Percentiles rank a stretch among this genome's conserved stretches.
Conservation (phyloP, 2,797 vertebrate species). For the Glossophaga mutica region DNA sequence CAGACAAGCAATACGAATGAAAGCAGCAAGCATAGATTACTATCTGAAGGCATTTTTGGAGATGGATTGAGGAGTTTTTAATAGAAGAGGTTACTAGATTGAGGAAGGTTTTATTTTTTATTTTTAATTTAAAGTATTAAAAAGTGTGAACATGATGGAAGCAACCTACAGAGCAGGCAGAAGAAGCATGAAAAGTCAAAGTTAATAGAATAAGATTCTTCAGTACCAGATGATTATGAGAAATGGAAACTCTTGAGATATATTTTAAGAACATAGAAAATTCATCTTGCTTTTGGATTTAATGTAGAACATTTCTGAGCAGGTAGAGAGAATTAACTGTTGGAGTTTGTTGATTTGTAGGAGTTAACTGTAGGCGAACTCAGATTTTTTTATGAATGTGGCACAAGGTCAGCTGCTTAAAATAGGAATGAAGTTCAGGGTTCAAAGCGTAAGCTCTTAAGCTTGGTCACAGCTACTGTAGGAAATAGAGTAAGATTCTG, state of each 20-base stretch:
- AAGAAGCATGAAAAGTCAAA: neutral
- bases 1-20: neutral
- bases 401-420: neutral
- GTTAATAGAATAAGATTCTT: neutral
- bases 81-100: neutral
- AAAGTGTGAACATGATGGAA: neutral
- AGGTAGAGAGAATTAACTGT: neutral
- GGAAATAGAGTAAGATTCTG: neutral
- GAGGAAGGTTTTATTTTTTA: neutral
- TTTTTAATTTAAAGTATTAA: slow-evolving; percentile 3
- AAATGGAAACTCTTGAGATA: neutral
- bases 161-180: neutral
- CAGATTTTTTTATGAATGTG: neutral
- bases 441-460: neutral
- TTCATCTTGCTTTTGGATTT: neutral
- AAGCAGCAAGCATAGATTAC: neutral
- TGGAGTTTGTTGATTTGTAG: neutral
- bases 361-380: neutral
- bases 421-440: neutral
- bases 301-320: neutral
- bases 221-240: neutral
- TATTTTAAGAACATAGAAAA: neutral
- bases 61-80: neutral
- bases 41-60: neutral
- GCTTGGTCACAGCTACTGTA: neutral